Evolutionary conservation across 2,113 vertebrate species (phyloP), one percentile per base, ranked within the genome.

Genomic region (Chaetops frenatus): DNA sequence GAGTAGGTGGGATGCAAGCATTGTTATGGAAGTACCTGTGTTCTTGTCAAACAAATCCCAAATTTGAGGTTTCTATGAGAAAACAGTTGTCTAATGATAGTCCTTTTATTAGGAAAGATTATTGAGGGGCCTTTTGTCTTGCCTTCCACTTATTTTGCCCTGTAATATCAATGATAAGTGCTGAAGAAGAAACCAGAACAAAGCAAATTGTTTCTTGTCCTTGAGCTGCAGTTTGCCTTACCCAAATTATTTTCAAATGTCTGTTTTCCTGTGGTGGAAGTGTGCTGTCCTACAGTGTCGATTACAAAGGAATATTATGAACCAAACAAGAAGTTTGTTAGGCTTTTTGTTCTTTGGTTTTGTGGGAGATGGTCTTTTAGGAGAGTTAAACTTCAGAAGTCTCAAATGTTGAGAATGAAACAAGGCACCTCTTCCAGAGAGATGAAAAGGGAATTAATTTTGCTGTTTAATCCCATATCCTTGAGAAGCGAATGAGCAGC

Each of bases 1-100:
- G 48, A 78, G 10, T 10, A 64, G 40, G 3, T 1, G 1, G 17
- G 62, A 71, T n/a, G 62, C 47, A 67, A 36, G 17, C 36, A 53
- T 51, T 2, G 0, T 72, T 66, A 1, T 0, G 2, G 56, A 74
- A 9, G 18, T 27, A 33, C 42, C 33, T 53, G 19, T 1, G 1
- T 42, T 92, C 31, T 40, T 50, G 19, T 35, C 51, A 57, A 45
- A 45, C 20, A n/a, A 69, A 70, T 61, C 36, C 40, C 27, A 3
- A 28, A 57, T 18, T 6, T 1, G 7, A 25, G 23, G 31, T 38
- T 69, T 51, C 5, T 1, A 7, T n/a, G 31, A 31, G 51, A 62
- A 62, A 70, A 60, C 13, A 17, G 35, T 35, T 47, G 9, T 42
- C 18, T 45, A 19, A 4, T 38, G 28, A 8, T 62, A 22, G 29